Percentiles rank a stretch among this genome's conserved stretches.
Conservation (phyloP, 2,113 vertebrate genomes). For the Chaetodon trifascialis region DNA sequence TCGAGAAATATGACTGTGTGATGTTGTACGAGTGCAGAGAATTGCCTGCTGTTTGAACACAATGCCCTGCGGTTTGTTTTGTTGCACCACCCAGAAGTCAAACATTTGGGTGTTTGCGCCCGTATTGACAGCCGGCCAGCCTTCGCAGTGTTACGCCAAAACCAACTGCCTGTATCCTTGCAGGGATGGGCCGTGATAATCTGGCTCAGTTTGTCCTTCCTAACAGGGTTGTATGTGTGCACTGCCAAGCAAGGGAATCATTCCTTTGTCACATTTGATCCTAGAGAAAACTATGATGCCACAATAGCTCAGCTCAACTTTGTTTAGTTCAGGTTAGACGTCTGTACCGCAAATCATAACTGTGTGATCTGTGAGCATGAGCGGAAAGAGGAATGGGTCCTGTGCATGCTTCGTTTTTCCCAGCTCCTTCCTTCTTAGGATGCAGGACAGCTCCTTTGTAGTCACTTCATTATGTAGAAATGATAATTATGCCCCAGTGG, state of each 20-base stretch:
- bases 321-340: conserved; percentile 22
- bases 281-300: not conserved
- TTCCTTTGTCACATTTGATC: conserved; percentile 42
- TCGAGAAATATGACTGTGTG: conserved; percentile 27
- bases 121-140: conserved; percentile 63
- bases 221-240: conserved; percentile 1
- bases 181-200: conserved; percentile 39
- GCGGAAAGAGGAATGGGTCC: conserved; percentile 50
- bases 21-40: conserved; percentile 31
- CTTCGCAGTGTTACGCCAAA: conserved; percentile 59
- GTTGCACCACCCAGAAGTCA: conserved; percentile 70
- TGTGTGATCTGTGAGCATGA: conserved; percentile 17
- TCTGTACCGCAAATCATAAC: conserved; percentile 15
- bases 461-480: conserved; percentile 78
- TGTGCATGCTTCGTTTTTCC: conserved; percentile 36
- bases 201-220: conserved; percentile 50
- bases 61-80: conserved; percentile 69
- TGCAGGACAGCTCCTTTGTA: conserved; percentile 73
- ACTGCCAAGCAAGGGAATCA: conserved; percentile 1
- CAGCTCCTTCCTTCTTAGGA: conserved; percentile 58
- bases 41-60: conserved; percentile 65
- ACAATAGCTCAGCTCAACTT: conserved; percentile 12
- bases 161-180: conserved; percentile 63
- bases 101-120: conserved; percentile 71
- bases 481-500: conserved; percentile 76